Base-by-base conservation (phyloP, 2,888 invertebrate species). In the Tromatobia lineatoria region DNA sequence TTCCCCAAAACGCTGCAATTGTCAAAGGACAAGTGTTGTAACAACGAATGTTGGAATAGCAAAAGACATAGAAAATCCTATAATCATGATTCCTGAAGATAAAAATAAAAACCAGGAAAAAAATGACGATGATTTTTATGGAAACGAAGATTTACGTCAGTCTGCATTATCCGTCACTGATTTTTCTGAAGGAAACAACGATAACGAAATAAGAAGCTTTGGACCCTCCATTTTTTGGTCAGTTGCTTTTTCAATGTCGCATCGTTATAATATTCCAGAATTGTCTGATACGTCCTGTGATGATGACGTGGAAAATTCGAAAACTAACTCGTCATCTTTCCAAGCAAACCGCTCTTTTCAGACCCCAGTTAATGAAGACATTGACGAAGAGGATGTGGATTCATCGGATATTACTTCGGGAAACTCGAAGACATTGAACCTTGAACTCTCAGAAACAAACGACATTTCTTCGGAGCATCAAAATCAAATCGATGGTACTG, bases 1-100 rank as follows among this genome's bases (percentile, higher is more conserved):
- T 23, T 18, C 67, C 20, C 18, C 54, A 10, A 61, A 70, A 23
- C 38, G 79, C n/a, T 85, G 85, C 52, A 54, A 34, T 25, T 85
- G 85, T 29, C 13, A 11, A 7, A 64, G 57, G 38, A 15, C 11
- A 11, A 59, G 70, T 10, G 23, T 34, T 20, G 38, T 23, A 52
- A 54, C 71, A 1, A 13, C 57, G 2, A 59, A 11, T 20, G 11
- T 50, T 7, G 54, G 61, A 10, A 13, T 11, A 8, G 18, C 4
- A 11, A 23, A 7, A n/a, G 23, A 70, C 20, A 45, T 29, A 7
- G 25, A 54, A 52, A 77, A 45, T 8, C 47, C 61, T 25, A 18
- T 25, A 34, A 69, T 45, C 25, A 47, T 54, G 10, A 57, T 45
- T 64, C 23, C 13, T 13, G 52, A 25, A 0, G 52, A 54, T 38